These are phyloP conservation scores for Uromys caudimaculatus DNA, from an alignment of 2,797 vertebrate genomes.

Conservation along the genomic window DNA sequence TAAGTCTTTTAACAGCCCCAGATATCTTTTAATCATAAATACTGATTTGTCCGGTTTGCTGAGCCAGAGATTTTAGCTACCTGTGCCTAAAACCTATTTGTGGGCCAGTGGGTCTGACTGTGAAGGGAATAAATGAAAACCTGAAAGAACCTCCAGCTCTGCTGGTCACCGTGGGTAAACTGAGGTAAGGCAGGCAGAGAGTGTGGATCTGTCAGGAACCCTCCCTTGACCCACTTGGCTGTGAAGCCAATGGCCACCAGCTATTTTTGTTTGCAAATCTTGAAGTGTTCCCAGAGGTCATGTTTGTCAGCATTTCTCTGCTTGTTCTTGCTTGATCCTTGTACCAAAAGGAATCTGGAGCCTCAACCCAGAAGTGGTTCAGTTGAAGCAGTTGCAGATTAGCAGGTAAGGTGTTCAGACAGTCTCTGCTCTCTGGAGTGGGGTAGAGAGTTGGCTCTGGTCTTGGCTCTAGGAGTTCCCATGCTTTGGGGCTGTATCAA, in stretches of 20 bases:
- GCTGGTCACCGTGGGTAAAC: neutral
- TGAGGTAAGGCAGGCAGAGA: neutral
- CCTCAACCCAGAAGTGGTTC: neutral
- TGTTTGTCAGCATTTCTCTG: neutral
- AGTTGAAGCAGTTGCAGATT: neutral
- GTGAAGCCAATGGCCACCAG: neutral
- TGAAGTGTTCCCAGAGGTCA: constrained; percentile 51
- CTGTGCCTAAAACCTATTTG: neutral
- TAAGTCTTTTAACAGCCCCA: constrained; percentile 21
- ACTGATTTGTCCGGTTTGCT: neutral
- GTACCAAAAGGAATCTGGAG: neutral
- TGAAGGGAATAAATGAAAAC: neutral
- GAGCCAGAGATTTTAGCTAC: neutral
- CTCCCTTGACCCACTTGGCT: constrained; percentile 38
- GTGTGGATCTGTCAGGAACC: neutral
- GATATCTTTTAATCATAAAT: neutral
- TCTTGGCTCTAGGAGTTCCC: neutral
- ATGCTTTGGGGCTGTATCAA: neutral
- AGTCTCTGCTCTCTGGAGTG: neutral
- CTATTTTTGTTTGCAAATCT: constrained; percentile 63
- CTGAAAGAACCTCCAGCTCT: neutral
- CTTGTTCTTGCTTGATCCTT: constrained; percentile 29
- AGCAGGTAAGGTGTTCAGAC: neutral
- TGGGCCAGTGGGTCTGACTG: neutral
- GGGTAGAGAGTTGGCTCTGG: no score